Evolutionary conservation across 2,888 invertebrate genomes (phyloP).

Genomic region (Nemurella pictetii): DNA sequence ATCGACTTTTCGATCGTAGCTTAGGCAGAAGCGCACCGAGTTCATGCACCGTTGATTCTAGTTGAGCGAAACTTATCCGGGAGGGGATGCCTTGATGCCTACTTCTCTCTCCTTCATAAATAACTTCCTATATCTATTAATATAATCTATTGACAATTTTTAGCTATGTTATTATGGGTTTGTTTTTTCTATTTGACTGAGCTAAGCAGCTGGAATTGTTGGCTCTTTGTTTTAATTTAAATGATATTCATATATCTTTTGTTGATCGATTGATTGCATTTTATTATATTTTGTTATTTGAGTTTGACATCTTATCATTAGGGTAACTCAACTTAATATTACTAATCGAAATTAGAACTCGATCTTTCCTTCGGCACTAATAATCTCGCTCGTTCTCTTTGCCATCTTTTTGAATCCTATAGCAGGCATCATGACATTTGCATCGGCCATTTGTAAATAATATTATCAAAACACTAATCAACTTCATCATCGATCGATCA

Average conservation of each 20-base stretch:
- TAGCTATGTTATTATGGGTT: background rate
- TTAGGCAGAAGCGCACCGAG: background rate
- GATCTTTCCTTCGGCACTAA: background rate
- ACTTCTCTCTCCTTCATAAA: background rate
- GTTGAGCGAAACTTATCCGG: background rate
- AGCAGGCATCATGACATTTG: constrained; percentile 19
- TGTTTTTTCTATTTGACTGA: background rate
- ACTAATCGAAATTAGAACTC: background rate
- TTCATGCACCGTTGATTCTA: background rate
- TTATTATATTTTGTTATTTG: background rate
- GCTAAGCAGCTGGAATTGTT: background rate
- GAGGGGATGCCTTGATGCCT: background rate
- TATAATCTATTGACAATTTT: background rate
- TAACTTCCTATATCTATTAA: background rate
- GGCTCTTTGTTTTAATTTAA: background rate
- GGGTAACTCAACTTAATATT: background rate
- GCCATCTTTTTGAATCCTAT: constrained; percentile 20
- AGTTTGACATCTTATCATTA: background rate
- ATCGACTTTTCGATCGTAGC: background rate
- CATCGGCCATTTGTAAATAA: constrained; percentile 16
- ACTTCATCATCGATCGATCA: background rate
- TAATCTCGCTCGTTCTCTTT: constrained; percentile 12
- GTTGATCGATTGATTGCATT: background rate
- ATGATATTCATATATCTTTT: background rate
- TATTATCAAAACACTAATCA: background rate